A percentile compares a stretch with the other conserved stretches of the same genome.
These are phyloP conservation scores for Redunca redunca DNA, from an alignment of 2,113 vertebrate genomes.

Conservation along the genomic window DNA sequence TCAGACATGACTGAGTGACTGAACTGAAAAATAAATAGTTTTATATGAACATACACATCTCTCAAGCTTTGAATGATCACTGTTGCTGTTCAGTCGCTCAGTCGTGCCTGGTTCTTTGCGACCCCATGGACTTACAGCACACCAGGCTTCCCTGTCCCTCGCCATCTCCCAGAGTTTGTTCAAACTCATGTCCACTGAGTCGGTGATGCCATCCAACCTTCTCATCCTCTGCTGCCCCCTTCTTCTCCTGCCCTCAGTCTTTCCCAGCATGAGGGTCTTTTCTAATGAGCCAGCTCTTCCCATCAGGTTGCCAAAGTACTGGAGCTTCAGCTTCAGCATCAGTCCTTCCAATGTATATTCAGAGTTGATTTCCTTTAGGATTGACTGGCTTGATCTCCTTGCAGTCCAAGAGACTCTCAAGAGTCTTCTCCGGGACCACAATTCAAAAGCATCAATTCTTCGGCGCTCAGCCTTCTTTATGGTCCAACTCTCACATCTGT, in stretches of 20 bases:
- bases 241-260: not conserved
- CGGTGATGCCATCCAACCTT: not conserved
- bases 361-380: not conserved
- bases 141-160: not conserved
- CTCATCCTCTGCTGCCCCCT: not conserved
- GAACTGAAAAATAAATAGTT: not conserved
- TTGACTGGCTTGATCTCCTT: not conserved
- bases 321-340: not conserved
- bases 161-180: not conserved
- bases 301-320: not conserved
- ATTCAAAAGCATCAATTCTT: not conserved
- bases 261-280: not conserved
- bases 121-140: not conserved
- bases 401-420: not conserved
- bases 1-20: too few species aligned
- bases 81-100: not conserved
- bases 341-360: not conserved
- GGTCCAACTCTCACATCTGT: not conserved
- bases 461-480: not conserved
- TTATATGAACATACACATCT: not conserved
- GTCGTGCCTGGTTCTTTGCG: not conserved
- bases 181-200: not conserved
- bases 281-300: not conserved
- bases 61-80: not conserved
- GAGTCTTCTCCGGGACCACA: not conserved